Evolutionary conservation across 2,888 invertebrate genomes (phyloP), one percentile per base, ranked within the genome.

Genomic region (Phortica okadai): DNA sequence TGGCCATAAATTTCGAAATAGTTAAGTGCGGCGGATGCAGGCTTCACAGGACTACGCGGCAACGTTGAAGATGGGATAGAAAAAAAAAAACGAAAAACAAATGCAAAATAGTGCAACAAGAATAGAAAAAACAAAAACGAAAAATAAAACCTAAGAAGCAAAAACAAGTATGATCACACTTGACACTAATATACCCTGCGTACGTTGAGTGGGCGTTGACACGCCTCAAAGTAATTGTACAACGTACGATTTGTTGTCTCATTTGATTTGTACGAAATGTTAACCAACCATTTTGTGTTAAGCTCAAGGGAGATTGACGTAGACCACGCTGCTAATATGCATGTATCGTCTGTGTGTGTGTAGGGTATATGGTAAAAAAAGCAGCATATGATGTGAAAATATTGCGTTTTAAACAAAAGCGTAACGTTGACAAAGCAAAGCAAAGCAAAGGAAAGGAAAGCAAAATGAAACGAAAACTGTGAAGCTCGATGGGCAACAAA

Each of bases 1-100:
- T 88, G 89, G 88, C 85, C 88, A 86, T 89, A 89, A 89, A 89
- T 89, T 90, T 84, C 79, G 77, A 83, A 83, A 83, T 83, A 83
- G 80, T 83, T 83, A 82, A 84, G 82, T 80, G 70, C 78, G 80
- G 86, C 82, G 84, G 84, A 84, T 82, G 72, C 81, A 84, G 84
- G 87, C 83, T 82, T 85, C 84, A 85, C 85, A 84, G 84, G 42
- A 25, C 21, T n/a, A 21, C 44, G 33, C 45, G 50, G 50, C 56
- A 11, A 56, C 14, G 16, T 56, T 14, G n/a, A 56, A 56, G 16
- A 56, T 11, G 16, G 14, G 56, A 56, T 6, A 25, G 16, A 62
- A 73, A 73, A 25, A 54, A 73, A 54, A 25, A 73, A 70, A 59
- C 56, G 2, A 59, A 59, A 1, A 8, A 62, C 0, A 33, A 50